Evolutionary conservation across 1,140 invertebrate genomes (phyloP), one percentile per base, ranked within the genome.

Genomic region (Diuraphis noxia): DNA sequence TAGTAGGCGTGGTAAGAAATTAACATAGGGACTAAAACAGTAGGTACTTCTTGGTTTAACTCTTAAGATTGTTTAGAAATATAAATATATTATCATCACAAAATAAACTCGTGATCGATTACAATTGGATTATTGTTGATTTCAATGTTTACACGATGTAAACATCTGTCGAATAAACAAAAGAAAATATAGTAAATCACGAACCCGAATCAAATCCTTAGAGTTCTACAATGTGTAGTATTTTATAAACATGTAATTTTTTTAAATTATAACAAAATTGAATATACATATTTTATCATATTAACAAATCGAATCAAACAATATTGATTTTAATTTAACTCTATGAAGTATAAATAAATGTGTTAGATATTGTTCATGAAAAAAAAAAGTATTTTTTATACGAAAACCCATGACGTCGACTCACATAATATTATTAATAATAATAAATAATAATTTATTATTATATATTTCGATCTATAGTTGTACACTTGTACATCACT

Each of bases 101-200:
- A 88, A 88, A 88, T 88, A 88, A 56, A 88, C 38, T 88, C 86
- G 63, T 63, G 52, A 52, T 88, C 25, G 36, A 52, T 88, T 88
- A 63, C 25, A 10, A 56, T 40, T 86, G 41, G n/a, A 49, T 10
- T 81, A 40, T 52, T 86, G 46, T 86, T 86, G 36, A 86, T 86
- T 52, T 52, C 23, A 38, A 25, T 52, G 46, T 86, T 52, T 86
- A 85, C 82, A 52, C 10, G 4, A 49, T 9, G n/a, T n/a, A 6
- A 84, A 34, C 43, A 21, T 34, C 40, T 2, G 10, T 23, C 30
- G 2, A 10, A 82, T 40, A 82, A n/a, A 46, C 40, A 85, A 34
- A 85, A 86, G 13, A 72, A 72, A 72, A 10, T n/a, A 10, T n/a
- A 52, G 3, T 40, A 52, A 52, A 86, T 49, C 13, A 85, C 17